Conservation (phyloP, 2,113 vertebrate species). For the Oryzias javanicus region DNA sequence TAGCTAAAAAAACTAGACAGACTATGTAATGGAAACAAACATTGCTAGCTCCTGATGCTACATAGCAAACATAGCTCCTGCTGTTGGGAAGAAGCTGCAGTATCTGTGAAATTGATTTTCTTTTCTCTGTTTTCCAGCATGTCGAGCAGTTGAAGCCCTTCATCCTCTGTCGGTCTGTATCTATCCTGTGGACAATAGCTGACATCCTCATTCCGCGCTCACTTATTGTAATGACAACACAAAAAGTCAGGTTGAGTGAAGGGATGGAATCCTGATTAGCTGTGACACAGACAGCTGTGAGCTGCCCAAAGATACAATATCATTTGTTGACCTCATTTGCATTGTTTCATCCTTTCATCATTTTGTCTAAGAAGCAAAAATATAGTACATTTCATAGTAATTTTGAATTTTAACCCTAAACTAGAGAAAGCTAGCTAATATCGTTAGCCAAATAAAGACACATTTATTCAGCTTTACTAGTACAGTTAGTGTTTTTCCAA, state of each 20-base stretch:
- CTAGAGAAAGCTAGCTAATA: too few species aligned
- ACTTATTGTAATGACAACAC: conserved; percentile 6
- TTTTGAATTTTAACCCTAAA: too few species aligned
- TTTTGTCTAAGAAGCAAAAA: too few species aligned
- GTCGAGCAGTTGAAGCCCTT: conserved; percentile 19
- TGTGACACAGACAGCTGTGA: conserved; percentile 2
- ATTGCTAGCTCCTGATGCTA: background rate
- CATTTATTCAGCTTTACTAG: too few species aligned
- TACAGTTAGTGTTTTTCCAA: too few species aligned
- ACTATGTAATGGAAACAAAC: background rate
- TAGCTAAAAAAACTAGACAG: too few species aligned
- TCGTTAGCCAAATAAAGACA: too few species aligned
- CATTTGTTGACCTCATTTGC: too few species aligned
- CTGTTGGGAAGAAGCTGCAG: conserved; percentile 3
- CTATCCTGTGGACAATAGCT: conserved; percentile 26
- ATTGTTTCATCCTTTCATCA: too few species aligned
- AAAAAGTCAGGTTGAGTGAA: background rate
- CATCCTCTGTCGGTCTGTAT: conserved; percentile 17
- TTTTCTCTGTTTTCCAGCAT: conserved; percentile 1
- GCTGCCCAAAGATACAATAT: too few species aligned
- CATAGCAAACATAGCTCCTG: background rate
- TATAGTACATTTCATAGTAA: too few species aligned
- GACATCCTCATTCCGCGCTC: conserved; percentile 4
- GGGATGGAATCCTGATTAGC: background rate
- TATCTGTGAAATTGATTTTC: conserved; percentile 13